Evolutionary conservation across 2,888 invertebrate species (phyloP).

Genomic region (Athrips mouffetella): DNA sequence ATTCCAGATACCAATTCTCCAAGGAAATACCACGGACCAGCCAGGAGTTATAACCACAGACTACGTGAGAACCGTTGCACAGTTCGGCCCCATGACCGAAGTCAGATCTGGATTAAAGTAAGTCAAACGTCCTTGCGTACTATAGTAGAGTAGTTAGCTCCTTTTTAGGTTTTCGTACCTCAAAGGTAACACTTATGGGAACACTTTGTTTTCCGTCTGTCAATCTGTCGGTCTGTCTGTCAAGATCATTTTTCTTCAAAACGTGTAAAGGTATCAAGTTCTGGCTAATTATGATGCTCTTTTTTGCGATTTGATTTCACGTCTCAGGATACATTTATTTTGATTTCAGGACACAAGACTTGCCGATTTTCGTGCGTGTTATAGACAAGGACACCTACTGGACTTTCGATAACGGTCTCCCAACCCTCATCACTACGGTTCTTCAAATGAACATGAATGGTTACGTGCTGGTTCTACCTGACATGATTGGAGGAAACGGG

Average conservation of each 20-base stretch:
- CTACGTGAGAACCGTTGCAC: conserved; percentile 75
- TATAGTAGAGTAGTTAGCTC: too few relatives aligned
- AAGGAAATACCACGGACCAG: conserved; percentile 55
- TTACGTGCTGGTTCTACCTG: conserved; percentile 84
- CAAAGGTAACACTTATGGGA: too few relatives aligned
- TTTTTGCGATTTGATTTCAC: too few relatives aligned
- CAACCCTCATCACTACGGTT: conserved; percentile 83
- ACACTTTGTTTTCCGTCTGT: too few relatives aligned
- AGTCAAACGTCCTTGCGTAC: background rate
- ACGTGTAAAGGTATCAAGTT: too few relatives aligned
- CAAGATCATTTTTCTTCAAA: too few relatives aligned
- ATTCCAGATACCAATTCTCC: conserved; percentile 54
- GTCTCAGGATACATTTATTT: too few relatives aligned
- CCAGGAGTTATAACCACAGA: conserved; percentile 77
- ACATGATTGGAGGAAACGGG: too few relatives aligned
- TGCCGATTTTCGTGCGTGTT: conserved; percentile 85
- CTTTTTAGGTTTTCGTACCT: too few relatives aligned
- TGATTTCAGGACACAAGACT: conserved; percentile 78
- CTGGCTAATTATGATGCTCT: too few relatives aligned
- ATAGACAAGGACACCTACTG: conserved; percentile 85
- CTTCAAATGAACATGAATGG: conserved; percentile 80
- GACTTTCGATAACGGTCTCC: conserved; percentile 83
- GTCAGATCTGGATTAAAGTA: conserved; percentile 63
- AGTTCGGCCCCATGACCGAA: conserved; percentile 80
- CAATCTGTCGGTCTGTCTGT: too few relatives aligned